Percentiles rank a stretch among this genome's conserved stretches.
phyloP scores from a whole-genome alignment of 2,113 vertebrate species.

The Pyrgilauda ruficollis region DNA sequence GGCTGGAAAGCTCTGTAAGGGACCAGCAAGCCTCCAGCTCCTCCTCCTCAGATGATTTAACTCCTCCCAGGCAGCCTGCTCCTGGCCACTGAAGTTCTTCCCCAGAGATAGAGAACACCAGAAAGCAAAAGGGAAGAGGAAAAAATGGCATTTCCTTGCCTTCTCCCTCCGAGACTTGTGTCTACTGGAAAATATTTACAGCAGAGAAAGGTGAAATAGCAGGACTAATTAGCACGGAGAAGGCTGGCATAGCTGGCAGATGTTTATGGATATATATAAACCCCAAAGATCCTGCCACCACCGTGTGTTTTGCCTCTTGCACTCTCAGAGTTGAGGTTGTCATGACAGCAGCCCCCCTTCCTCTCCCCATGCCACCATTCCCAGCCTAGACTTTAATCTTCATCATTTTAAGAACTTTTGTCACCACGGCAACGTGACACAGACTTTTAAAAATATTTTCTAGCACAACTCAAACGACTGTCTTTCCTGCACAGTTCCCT shows the following conservation, averaged over 20 bases:
- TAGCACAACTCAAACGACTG: background rate
- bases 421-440: slow-evolving; percentile 44
- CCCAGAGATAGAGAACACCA: background rate
- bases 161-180: background rate
- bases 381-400: slow-evolving; percentile 36
- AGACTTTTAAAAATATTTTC: slow-evolving; percentile 53
- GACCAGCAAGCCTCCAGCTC: background rate
- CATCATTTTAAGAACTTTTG: slow-evolving; percentile 54
- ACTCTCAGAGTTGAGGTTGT: background rate
- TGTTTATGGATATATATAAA: slow-evolving; percentile 36
- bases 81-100: background rate
- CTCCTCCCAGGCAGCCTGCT: background rate
- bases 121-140: background rate
- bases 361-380: slow-evolving; percentile 27
- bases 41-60: background rate
- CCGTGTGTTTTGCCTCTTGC: slow-evolving; percentile 32
- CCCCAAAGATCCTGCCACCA: slow-evolving; percentile 31
- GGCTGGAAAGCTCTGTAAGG: background rate
- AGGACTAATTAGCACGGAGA: slow-evolving; percentile 19
- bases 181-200: slow-evolving; percentile 9
- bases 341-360: slow-evolving; percentile 44
- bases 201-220: slow-evolving; percentile 33
- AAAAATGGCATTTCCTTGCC: background rate
- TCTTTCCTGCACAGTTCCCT: background rate
- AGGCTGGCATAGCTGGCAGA: slow-evolving; percentile 15